Evolutionary conservation across 2,888 invertebrate genomes (phyloP).

Genomic region (Apamea crenata): DNA sequence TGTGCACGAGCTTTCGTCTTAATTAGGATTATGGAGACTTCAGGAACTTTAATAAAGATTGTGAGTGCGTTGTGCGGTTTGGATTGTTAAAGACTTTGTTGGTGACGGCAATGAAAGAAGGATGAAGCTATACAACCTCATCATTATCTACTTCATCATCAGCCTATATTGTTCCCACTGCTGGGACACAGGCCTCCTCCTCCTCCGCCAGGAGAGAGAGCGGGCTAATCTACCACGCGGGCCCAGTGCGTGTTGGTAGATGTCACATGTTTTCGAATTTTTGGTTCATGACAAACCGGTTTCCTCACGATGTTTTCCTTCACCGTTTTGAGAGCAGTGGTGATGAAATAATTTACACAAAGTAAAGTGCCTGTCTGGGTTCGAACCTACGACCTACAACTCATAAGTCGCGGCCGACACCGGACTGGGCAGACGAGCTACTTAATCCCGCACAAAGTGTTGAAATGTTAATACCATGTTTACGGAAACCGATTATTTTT

Average conservation of each 20-base stretch:
- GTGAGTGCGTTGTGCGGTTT: slow-evolving; percentile 14
- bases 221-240: too few relatives aligned
- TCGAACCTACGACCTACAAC: too few relatives aligned
- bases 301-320: too few relatives aligned
- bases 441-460: background rate
- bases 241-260: too few relatives aligned
- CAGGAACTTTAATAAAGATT: slow-evolving; percentile 36
- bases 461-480: background rate
- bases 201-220: too few relatives aligned
- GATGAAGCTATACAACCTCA: background rate
- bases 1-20: slow-evolving; percentile 34
- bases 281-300: too few relatives aligned
- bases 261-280: too few relatives aligned
- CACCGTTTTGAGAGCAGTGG: too few relatives aligned
- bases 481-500: background rate
- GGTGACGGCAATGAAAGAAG: background rate
- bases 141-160: background rate
- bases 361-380: too few relatives aligned
- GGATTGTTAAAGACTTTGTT: background rate
- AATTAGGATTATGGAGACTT: slow-evolving; percentile 34
- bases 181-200: too few relatives aligned
- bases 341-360: too few relatives aligned
- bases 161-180: background rate
- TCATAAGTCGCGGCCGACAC: background rate
- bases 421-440: background rate